These are phyloP conservation scores for Tipula lateralis DNA, from an alignment of 2,888 invertebrate species.

Conservation along the genomic window DNA sequence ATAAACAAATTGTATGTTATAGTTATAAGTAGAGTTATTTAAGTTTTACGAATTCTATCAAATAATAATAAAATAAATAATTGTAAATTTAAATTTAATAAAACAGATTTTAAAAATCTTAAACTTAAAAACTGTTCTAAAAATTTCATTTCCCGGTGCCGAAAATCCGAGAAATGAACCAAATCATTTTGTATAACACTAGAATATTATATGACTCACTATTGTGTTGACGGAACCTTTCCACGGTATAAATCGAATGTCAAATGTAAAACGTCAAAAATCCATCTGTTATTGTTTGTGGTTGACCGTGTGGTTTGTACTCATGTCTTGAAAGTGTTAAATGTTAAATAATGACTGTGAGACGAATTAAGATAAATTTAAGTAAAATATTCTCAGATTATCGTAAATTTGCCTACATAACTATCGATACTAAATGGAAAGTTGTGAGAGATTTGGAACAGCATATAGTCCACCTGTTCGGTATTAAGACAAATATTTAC, in stretches of 20 bases:
- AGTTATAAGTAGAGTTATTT: neutral
- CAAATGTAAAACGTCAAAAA: neutral
- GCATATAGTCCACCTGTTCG: constrained; percentile 31
- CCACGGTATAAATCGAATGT: neutral
- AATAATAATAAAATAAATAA: neutral
- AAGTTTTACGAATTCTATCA: neutral
- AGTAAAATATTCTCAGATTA: constrained; percentile 30
- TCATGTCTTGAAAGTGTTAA: neutral
- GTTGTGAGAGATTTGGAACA: constrained; percentile 31
- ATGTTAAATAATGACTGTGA: neutral
- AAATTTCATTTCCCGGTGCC: too few species aligned
- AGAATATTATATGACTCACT: neutral
- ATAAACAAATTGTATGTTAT: neutral
- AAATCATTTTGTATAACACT: neutral
- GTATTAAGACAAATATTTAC: constrained; percentile 25
- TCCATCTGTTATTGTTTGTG: neutral
- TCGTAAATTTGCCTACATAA: constrained; percentile 28
- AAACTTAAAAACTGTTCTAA: too few species aligned
- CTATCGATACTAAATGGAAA: constrained; percentile 31
- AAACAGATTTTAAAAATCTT: neutral
- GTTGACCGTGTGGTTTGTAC: neutral
- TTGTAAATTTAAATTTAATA: neutral
- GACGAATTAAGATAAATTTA: constrained; percentile 33
- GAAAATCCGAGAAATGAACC: neutral
- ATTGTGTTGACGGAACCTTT: neutral